Evolutionary conservation across 2,888 invertebrate genomes (phyloP).

Genomic region (Abscondita cerata): DNA sequence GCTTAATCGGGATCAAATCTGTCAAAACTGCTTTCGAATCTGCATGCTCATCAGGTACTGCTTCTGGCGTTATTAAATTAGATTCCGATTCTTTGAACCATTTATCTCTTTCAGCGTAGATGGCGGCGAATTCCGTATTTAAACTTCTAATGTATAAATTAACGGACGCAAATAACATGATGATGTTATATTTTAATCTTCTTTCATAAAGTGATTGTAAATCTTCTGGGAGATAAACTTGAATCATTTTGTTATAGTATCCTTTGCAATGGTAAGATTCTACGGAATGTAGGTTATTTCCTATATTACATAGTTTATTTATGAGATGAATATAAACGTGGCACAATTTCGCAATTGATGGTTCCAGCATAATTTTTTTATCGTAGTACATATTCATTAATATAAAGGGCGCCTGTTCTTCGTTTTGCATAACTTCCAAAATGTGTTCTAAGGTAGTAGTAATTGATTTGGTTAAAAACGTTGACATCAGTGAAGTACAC

Average conservation of each 20-base stretch:
- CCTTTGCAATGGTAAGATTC: neutral
- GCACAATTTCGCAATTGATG: slow-evolving; percentile 66
- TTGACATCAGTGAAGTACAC: slow-evolving; percentile 60
- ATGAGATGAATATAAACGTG: slow-evolving; percentile 66
- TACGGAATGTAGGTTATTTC: neutral
- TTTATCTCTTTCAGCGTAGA: slow-evolving; percentile 2
- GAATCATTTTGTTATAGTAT: neutral
- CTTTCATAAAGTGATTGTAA: neutral
- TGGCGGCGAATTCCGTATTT: slow-evolving; percentile 2
- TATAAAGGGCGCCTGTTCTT: slow-evolving; percentile 67
- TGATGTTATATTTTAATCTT: neutral
- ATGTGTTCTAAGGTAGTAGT: slow-evolving; percentile 71
- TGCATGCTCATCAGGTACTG: too few species aligned
- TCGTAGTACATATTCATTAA: slow-evolving; percentile 65
- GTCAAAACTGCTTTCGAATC: too few species aligned
- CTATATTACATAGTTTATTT: slow-evolving; percentile 41
- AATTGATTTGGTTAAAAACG: slow-evolving; percentile 72
- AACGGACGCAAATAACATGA: neutral
- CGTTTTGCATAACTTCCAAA: slow-evolving; percentile 63
- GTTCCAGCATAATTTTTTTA: slow-evolving; percentile 65
- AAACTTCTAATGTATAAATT: neutral
- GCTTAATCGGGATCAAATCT: too few species aligned
- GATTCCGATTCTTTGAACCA: neutral
- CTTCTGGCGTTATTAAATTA: too few species aligned
- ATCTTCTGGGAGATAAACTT: neutral